Percentiles rank a stretch among this genome's conserved stretches.
These are phyloP conservation scores for Rhinophrynus dorsalis DNA, from an alignment of 2,797 vertebrate genomes.

Conservation along the genomic window DNA sequence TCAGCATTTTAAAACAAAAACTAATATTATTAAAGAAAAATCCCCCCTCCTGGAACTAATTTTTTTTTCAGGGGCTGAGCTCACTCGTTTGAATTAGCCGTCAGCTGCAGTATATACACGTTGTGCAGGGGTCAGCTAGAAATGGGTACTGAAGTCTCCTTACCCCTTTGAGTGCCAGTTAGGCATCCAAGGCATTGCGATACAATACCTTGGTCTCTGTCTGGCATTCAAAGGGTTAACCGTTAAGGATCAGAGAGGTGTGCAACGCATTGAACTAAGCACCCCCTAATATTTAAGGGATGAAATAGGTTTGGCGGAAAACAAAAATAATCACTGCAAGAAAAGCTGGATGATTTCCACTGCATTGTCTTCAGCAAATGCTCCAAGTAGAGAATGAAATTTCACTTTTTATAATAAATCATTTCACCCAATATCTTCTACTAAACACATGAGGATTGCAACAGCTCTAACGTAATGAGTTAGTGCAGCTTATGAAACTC, in stretches of 20 bases:
- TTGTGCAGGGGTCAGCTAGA: no score
- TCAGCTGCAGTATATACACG: neutral
- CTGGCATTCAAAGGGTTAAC: no score
- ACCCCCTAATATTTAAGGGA: neutral
- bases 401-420: conserved; percentile 1
- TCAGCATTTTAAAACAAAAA: neutral
- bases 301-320: neutral
- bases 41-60: neutral
- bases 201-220: no score
- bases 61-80: neutral
- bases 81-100: neutral
- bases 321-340: neutral
- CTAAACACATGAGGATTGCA: neutral
- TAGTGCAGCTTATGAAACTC: neutral
- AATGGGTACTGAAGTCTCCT: no score
- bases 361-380: neutral
- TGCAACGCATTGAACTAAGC: no score
- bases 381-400: neutral
- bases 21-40: neutral
- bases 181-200: no score
- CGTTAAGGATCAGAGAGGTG: no score
- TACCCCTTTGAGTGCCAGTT: no score
- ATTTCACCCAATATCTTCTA: conserved; percentile 4
- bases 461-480: neutral
- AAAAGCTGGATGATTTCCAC: neutral